A percentile compares a stretch with the other conserved stretches of the same genome.
phyloP scores from a whole-genome alignment of 1,140 invertebrate species.

The Agraylea sexmaculata region DNA sequence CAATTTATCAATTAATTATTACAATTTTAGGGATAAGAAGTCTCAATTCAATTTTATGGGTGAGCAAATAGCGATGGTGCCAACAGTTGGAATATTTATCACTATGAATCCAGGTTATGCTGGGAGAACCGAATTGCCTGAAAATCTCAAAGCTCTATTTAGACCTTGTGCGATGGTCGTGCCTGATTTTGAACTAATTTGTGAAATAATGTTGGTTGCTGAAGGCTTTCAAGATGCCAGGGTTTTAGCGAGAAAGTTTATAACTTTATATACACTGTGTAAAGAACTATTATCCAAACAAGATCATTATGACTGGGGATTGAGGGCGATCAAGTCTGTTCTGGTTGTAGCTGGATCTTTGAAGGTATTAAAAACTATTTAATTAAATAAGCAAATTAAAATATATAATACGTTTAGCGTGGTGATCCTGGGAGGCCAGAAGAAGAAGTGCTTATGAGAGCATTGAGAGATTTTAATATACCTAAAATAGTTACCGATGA shows the following conservation, averaged over 20 bases:
- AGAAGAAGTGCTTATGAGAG: constrained; percentile 96
- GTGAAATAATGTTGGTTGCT: constrained; percentile 96
- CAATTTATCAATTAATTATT: too few relatives aligned
- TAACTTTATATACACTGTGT: constrained; percentile 89
- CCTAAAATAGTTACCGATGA: constrained; percentile 95
- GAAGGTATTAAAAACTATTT: constrained; percentile 48
- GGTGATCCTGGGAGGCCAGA: constrained; percentile 86
- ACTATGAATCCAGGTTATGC: constrained; percentile 98
- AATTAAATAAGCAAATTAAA: constrained; percentile 6
- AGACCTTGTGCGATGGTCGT: constrained; percentile 96
- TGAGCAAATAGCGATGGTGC: constrained; percentile 70
- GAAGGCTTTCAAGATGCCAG: constrained; percentile 94
- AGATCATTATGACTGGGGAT: constrained; percentile 95
- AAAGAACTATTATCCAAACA: constrained; percentile 92
- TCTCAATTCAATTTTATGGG: constrained; percentile 87
- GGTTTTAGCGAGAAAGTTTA: constrained; percentile 88
- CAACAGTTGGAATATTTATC: constrained; percentile 89
- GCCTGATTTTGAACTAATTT: constrained; percentile 93
- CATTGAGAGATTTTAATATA: constrained; percentile 90
- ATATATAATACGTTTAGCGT: constrained; percentile 36
- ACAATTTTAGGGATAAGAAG: constrained; percentile 62
- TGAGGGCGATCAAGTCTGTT: constrained; percentile 92
- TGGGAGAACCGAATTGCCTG: constrained; percentile 80
- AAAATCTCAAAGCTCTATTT: constrained; percentile 83
- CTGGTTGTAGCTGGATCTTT: constrained; percentile 90